Evolutionary conservation across 2,113 vertebrate species (phyloP), one percentile per base, ranked within the genome.

Genomic region (Lepisosteus osseus): DNA sequence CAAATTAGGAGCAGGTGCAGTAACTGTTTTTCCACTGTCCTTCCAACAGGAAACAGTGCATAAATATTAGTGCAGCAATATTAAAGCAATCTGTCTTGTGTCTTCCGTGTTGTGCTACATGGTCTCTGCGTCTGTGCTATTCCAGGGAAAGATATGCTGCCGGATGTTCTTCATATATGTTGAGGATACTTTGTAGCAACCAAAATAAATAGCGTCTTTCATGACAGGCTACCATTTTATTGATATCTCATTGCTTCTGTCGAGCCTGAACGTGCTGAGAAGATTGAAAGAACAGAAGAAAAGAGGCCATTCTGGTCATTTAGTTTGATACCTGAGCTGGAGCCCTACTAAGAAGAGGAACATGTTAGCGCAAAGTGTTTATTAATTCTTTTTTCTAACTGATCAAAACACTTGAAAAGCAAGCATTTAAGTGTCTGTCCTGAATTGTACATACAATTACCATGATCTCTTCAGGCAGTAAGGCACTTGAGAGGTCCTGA

Each of bases 31-130:
- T 66, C 12, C 64, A 45, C 51, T 65, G 55, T 61, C 41, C 56
- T 44, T 44, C 57, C 59, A 61, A 57, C 71, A 43, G 54, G 55
- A 51, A 43, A 3, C 7, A 40, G 29, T 13, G 44, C 62, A 8
- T 47, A 71, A 71, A 51, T 14, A 54, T 51, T 17, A 44, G 17
- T 51, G 70, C 41, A 40, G 64, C 12, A n/a, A 67, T 44, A 67
- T 72, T 72, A 72, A 67, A 67, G 64, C 64, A 17, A 67, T 72
- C 51, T 44, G 65, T 72, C 63, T 67, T 66, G 71, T 59, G 71
- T 67, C 63, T 29, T 40, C 64, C 64, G 15, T 65, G 64, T 63
- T 65, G 62, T 45, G 29, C 62, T 44, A 6, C 15, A 3, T 51
- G 13, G 47, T 42, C 51, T 4, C 29, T 51, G 61, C 41, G 63